Evolutionary conservation across 35 echinoderm and acorn worm genomes (phyloP).

Genomic region (Holothuria glaberrima): DNA sequence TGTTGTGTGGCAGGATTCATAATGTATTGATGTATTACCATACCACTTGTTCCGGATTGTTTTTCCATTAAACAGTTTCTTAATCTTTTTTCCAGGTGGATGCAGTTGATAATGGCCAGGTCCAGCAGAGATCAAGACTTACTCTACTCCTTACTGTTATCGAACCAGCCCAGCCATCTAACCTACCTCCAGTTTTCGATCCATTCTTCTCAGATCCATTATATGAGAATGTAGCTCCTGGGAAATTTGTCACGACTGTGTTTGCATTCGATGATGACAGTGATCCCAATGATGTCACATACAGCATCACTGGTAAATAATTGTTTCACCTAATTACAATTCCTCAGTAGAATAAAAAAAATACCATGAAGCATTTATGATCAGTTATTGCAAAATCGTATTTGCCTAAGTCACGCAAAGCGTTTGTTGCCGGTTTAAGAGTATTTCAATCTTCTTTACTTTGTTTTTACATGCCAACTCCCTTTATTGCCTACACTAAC

Average conservation of each 20-base stretch:
- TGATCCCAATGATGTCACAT: slow-evolving; percentile 64
- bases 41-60: too few relatives aligned
- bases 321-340: background rate
- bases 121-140: slow-evolving; percentile 47
- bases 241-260: slow-evolving; percentile 65
- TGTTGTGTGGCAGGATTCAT: too few relatives aligned
- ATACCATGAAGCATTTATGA: too few relatives aligned
- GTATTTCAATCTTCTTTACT: too few relatives aligned
- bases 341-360: too few relatives aligned
- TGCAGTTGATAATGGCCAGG: slow-evolving; percentile 85
- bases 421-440: too few relatives aligned
- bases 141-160: slow-evolving; percentile 70
- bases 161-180: slow-evolving; percentile 31
- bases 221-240: slow-evolving; percentile 54
- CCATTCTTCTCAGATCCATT: slow-evolving; percentile 32
- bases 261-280: slow-evolving; percentile 70
- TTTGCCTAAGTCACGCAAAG: too few relatives aligned
- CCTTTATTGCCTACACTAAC: too few relatives aligned
- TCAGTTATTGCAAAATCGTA: too few relatives aligned
- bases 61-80: background rate
- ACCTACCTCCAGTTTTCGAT: slow-evolving; percentile 66
- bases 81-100: slow-evolving; percentile 63
- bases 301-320: slow-evolving; percentile 75
- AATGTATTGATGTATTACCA: too few relatives aligned
- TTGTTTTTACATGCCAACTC: too few relatives aligned